Evolutionary conservation across 2,113 vertebrate genomes (phyloP).

Genomic region (Spheniscus mendiculus): DNA sequence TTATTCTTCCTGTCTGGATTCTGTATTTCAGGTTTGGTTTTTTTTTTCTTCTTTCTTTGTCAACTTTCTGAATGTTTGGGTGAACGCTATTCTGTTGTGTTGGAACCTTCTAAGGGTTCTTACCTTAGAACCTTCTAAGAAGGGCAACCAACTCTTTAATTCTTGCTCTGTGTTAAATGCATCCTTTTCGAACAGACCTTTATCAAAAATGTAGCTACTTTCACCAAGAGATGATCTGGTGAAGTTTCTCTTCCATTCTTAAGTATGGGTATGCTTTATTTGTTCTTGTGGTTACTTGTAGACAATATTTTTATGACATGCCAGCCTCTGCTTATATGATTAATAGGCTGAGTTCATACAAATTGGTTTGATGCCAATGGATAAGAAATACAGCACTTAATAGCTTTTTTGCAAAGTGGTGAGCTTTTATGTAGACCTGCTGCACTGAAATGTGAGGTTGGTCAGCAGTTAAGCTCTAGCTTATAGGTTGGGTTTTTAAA

Average conservation of each 20-base stretch:
- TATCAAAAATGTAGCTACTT: not conserved
- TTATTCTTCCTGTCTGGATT: not conserved
- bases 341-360: not conserved
- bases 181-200: not conserved
- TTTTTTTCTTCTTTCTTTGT: not conserved
- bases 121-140: not conserved
- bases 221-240: not conserved
- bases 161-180: not conserved
- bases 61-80: not conserved
- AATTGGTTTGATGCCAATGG: not conserved
- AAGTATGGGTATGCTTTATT: not conserved
- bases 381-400: not conserved
- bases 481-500: not conserved
- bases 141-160: not conserved
- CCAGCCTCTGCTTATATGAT: not conserved
- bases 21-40: not conserved
- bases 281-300: not conserved
- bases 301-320: not conserved
- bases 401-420: not conserved
- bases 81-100: not conserved
- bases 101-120: not conserved
- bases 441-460: not conserved
- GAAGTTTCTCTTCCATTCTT: not conserved
- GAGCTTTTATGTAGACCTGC: not conserved
- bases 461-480: not conserved